These are phyloP conservation scores for Paramormyrops kingsleyae DNA, from an alignment of 2,113 vertebrate genomes.

Conservation along the genomic window DNA sequence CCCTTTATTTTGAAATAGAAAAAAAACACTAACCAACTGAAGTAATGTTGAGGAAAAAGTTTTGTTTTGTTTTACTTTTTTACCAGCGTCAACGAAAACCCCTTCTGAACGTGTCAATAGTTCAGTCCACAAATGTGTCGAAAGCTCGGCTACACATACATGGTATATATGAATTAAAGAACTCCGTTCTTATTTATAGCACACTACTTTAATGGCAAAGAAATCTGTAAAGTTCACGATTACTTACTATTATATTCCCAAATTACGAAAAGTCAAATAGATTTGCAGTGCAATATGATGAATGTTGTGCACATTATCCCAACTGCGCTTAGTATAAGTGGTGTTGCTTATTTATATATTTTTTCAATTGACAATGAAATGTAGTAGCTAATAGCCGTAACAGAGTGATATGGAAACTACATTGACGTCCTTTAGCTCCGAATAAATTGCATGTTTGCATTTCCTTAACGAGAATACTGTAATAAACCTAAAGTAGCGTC, in stretches of 20 bases:
- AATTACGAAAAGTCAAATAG: neutral
- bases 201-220: neutral
- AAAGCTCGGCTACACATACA: neutral
- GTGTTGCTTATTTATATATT: neutral
- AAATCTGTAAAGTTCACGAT: neutral
- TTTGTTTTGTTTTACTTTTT: neutral
- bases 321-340: neutral
- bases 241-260: neutral
- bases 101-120: neutral
- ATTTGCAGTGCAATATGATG: neutral
- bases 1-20: neutral
- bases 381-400: neutral
- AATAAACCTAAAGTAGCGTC: no score
- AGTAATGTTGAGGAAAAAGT: neutral
- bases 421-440: neutral
- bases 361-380: neutral
- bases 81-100: neutral
- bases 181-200: neutral
- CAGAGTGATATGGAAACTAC: neutral
- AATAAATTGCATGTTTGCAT: neutral
- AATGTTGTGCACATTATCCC: neutral
- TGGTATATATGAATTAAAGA: neutral
- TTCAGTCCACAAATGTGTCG: slow-evolving; percentile 10
- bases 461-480: neutral
- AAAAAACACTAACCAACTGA: neutral